Base-by-base conservation (phyloP, 2,888 invertebrate species). In the Poecilobothrus nobilitatus region DNA sequence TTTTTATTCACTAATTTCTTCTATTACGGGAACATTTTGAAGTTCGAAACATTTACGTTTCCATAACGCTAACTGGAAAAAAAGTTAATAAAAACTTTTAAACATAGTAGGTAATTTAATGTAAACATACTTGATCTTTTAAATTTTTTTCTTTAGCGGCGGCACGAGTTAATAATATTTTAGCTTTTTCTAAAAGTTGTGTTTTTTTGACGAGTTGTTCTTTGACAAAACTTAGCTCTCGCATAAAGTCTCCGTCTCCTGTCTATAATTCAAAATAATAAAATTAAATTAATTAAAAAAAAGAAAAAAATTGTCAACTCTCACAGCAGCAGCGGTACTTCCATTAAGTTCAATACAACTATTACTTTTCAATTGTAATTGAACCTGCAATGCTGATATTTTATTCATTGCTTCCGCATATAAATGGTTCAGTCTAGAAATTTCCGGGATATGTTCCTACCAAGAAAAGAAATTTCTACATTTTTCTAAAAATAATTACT, bases 141-240 rank as follows among this genome's bases (percentile, higher is more conserved):
- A 89, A 79, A 18, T 83, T 80, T 74, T 87, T 88, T 74, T 89
- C 89, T 74, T 88, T 87, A 12, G 84, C 82, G 1, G 88, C 88
- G 7, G 89, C 88, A 67, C 86, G 82, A 63, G 87, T 86, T 67
- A 89, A 75, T 66, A 89, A 78, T 15, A 86, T 82, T 78, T 89
- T 89, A 1, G 89, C 87, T 77, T 86, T 88, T 72, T 86, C 85
- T 71, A 89, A 75, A 33, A 89, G 79, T 71, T 86, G 84, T 1
- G 85, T 83, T 76, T 89, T 89, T 66, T 87, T 85, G 34, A 79
- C 75, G 15, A 89, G 77, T 74, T 88, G 87, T 21, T 83, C 83
- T 74, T 83, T 86, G 9, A 88, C 81, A 62, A 81, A 76, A 20
- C 78, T 78, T 2, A 86, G 75, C 74, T 88, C 86, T 8, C 82